A percentile compares a stretch with the other conserved stretches of the same genome.
phyloP scores from a whole-genome alignment of 2,797 vertebrate genomes.

The Eupleurogrammus muticus region DNA sequence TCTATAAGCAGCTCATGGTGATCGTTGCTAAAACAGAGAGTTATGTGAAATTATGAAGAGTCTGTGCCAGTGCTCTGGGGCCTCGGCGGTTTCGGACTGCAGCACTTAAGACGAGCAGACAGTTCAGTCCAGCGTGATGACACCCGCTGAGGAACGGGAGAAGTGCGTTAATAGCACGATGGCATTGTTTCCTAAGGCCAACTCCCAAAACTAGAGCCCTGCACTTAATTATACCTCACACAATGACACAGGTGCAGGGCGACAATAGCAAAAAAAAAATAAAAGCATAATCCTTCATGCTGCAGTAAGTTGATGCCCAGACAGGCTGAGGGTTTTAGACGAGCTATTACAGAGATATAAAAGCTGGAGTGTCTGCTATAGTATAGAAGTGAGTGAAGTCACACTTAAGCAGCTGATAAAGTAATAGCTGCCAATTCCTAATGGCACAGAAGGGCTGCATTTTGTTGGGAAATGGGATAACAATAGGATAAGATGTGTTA shows the following conservation, averaged over 20 bases:
- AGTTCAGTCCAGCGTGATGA: conserved; percentile 1
- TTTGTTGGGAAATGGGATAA: not conserved
- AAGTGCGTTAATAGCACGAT: conserved; percentile 26
- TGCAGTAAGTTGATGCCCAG: not conserved
- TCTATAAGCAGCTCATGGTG: not conserved
- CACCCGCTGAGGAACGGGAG: conserved; percentile 3
- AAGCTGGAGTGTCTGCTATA: not conserved
- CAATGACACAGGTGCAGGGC: conserved; percentile 37
- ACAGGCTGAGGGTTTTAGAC: not conserved
- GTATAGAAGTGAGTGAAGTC: not conserved
- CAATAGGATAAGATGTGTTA: not conserved
- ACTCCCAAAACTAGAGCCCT: conserved; percentile 34
- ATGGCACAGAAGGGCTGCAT: not conserved
- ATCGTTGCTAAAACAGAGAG: not conserved
- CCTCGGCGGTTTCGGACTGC: conserved; percentile 5
- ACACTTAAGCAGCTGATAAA: not conserved
- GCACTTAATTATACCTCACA: conserved; percentile 39
- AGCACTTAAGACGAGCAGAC: conserved; percentile 4
- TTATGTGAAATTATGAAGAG: conserved; percentile 14
- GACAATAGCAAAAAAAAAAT: no score
- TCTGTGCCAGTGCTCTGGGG: conserved; percentile 19
- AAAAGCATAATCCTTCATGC: not conserved
- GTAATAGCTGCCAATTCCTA: not conserved
- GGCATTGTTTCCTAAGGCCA: conserved; percentile 41
- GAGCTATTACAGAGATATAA: not conserved